Conservation (phyloP, 2,797 vertebrate genomes). For the Galagoides demidoff region DNA sequence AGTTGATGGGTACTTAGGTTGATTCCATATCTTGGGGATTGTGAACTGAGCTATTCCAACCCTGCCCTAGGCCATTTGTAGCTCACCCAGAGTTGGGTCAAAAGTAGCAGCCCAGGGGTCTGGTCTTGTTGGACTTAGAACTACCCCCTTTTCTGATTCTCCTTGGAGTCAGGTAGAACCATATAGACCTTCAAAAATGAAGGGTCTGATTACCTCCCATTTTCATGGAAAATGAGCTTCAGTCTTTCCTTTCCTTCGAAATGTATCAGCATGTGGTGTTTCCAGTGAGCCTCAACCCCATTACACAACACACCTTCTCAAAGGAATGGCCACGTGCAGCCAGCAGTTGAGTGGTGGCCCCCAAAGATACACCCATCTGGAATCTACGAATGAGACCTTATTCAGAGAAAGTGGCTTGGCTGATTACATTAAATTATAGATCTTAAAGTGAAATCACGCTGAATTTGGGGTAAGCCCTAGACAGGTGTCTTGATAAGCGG, state of each 20-base stretch:
- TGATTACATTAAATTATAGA: background rate
- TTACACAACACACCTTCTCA: background rate
- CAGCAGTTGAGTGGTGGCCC: background rate
- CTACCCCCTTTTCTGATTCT: background rate
- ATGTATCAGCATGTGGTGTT: background rate
- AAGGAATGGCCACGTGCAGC: background rate
- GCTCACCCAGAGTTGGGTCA: background rate
- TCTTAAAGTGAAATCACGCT: background rate
- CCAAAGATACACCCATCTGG: background rate
- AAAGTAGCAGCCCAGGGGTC: background rate
- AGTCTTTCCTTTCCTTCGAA: background rate
- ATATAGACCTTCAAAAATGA: background rate
- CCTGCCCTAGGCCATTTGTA: background rate
- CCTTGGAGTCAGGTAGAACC: background rate
- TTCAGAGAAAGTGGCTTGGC: background rate
- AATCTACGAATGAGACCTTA: background rate
- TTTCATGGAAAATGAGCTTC: background rate
- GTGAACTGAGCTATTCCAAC: background rate
- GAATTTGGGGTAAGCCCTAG: background rate
- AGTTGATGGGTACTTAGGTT: too few species aligned
- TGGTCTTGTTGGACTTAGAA: background rate
- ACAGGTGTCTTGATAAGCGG: background rate
- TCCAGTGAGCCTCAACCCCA: background rate
- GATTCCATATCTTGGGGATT: too few species aligned
- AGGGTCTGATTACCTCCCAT: background rate